Base-by-base conservation (phyloP, 1,140 invertebrate genomes). In the Drosophila sp. region DNA sequence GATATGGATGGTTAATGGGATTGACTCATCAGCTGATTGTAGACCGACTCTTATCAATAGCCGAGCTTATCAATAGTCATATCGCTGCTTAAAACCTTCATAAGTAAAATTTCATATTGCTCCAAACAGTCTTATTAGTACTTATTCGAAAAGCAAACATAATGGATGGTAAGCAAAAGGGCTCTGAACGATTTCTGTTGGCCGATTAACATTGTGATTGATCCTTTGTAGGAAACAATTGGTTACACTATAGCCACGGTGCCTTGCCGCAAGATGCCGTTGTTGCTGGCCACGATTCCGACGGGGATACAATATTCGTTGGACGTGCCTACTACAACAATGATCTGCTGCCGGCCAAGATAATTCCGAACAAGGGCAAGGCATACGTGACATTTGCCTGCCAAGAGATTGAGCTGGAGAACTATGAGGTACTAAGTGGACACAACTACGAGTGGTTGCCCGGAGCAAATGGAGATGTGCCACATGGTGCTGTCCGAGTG, bases 341-440 rank as follows among this genome's bases (percentile, higher is more conserved):
- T 1, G 95, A 96, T 79, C 92, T 96, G 78, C 72, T 97, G 8
- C 96, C 96, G 9, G 96, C 95, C 0, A 97, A 97, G 92, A 93
- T 97, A 4, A 95, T 96, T 25, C 95, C 96, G 0, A 79, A 83
- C 51, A 91, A 91, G 77, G 76, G 83, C 51, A 87, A 83, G 53
- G 90, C 90, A 5, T 92, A 90, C 48, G 87, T 92, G 40, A 63
- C 73, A 32, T 91, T 87, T 36, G 83, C 72, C n/a, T 61, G 74
- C 11, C 36, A 83, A 36, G 90, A 91, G 61, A 41, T 80, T 5
- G 81, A 90, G 72, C 53, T 91, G 43, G 76, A 89, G 9, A 80
- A 72, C 56, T 91, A 84, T 50, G 89, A 93, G 84, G 92, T 92
- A 21, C 87, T 94, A 7, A 92, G 91, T 54, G 87, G 92, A 36